Evolutionary conservation across 2,888 invertebrate species (phyloP).

Genomic region (Idaea aversata): DNA sequence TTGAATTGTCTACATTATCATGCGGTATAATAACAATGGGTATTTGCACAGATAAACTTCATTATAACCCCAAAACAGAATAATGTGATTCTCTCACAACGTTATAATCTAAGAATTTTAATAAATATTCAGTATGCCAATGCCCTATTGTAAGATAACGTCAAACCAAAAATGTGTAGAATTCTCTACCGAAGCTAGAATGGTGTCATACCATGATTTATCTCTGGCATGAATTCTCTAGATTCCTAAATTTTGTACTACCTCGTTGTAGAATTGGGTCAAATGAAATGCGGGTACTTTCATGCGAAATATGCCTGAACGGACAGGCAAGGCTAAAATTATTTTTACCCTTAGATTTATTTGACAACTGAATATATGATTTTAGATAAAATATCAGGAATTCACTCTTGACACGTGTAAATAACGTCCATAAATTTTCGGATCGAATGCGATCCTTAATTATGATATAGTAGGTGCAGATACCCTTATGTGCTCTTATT

Average conservation of each 20-base stretch:
- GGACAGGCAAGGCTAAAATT: not conserved
- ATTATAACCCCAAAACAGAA: not conserved
- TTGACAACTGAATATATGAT: no score
- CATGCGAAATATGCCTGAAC: conserved; percentile 20
- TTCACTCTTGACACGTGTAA: no score
- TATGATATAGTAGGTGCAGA: no score
- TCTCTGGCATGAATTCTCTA: conserved; percentile 24
- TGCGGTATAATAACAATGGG: not conserved
- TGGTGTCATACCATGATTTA: conserved; percentile 27
- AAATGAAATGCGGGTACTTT: conserved; percentile 17
- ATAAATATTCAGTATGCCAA: not conserved
- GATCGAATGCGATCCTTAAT: no score
- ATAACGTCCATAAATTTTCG: no score
- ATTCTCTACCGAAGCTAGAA: conserved; percentile 10
- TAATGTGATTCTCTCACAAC: not conserved
- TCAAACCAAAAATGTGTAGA: not conserved
- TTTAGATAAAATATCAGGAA: no score
- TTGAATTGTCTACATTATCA: conserved; percentile 15
- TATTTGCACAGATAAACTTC: not conserved
- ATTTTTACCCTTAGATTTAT: no score
- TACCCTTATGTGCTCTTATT: no score
- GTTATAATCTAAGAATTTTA: not conserved
- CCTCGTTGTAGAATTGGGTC: conserved; percentile 21
- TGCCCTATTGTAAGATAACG: not conserved
- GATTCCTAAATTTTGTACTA: conserved; percentile 25